A percentile compares a stretch with the other conserved stretches of the same genome.
These are phyloP conservation scores for Nephrotoma flavescens DNA, from an alignment of 2,888 invertebrate genomes.

Conservation along the genomic window DNA sequence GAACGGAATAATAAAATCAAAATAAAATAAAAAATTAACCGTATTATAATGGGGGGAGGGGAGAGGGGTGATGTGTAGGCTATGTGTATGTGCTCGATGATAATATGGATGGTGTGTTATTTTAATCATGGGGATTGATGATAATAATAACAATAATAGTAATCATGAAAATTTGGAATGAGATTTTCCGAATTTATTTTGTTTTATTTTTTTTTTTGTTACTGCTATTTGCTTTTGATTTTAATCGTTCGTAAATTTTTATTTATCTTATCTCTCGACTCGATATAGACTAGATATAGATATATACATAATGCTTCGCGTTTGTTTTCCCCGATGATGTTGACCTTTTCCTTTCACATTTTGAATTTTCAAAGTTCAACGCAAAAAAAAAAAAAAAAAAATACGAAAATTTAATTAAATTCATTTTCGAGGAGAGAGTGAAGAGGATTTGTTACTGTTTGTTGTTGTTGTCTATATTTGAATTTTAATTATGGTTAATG, in stretches of 20 bases:
- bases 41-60: neutral
- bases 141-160: neutral
- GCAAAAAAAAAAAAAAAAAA: neutral
- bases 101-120: neutral
- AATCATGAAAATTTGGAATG: neutral
- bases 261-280: neutral
- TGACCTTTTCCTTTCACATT: neutral
- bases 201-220: neutral
- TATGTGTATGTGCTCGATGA: neutral
- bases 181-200: neutral
- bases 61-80: neutral
- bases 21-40: neutral
- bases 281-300: no score
- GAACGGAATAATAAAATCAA: neutral
- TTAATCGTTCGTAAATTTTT: neutral
- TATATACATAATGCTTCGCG: neutral
- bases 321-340: neutral
- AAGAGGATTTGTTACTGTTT: neutral
- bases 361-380: neutral
- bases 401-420: neutral
- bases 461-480: neutral
- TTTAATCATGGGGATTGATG: neutral
- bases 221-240: neutral
- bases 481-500: neutral
- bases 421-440: neutral